Percentiles rank a stretch among this genome's conserved stretches.
Conservation (phyloP, 2,888 invertebrate species). For the Plebejus argus region DNA sequence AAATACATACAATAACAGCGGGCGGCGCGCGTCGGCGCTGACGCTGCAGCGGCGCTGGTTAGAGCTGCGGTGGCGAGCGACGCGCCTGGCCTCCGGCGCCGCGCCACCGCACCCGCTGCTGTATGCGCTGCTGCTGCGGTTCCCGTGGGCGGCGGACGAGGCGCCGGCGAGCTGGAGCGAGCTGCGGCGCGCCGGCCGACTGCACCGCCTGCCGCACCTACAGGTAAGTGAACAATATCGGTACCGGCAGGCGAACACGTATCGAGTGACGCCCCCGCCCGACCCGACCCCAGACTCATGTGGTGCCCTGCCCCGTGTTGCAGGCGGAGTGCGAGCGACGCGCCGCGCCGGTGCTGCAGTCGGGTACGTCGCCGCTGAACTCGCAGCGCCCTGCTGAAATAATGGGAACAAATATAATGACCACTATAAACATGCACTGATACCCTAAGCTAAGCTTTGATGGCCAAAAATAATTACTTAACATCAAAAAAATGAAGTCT, state of each 20-base stretch:
- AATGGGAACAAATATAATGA: neutral
- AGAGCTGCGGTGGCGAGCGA: slow-evolving; percentile 8
- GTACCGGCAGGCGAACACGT: neutral
- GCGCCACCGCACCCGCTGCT: slow-evolving; percentile 12
- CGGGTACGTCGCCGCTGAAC: neutral
- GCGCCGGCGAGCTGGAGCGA: slow-evolving; percentile 7
- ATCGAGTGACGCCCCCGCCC: too few species aligned
- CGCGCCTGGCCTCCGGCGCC: neutral
- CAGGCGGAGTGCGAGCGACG: neutral
- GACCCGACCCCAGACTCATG: neutral
- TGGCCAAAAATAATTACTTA: too few species aligned
- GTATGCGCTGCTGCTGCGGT: slow-evolving; percentile 14
- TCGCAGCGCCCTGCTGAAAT: neutral
- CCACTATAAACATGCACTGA: too few species aligned
- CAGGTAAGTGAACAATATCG: too few species aligned
- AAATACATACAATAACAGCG: too few species aligned
- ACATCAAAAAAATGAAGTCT: too few species aligned
- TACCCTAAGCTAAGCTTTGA: too few species aligned
- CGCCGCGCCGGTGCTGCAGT: neutral
- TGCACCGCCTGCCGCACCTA: slow-evolving; percentile 1
- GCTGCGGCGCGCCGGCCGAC: neutral
- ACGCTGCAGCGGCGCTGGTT: slow-evolving; percentile 28
- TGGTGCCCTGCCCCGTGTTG: neutral
- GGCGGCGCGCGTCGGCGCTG: slow-evolving; percentile 25
- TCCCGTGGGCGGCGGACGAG: neutral